Percentiles rank a stretch among this genome's conserved stretches.
phyloP scores from a whole-genome alignment of 2,113 vertebrate genomes.

The Bubo blakistoni region DNA sequence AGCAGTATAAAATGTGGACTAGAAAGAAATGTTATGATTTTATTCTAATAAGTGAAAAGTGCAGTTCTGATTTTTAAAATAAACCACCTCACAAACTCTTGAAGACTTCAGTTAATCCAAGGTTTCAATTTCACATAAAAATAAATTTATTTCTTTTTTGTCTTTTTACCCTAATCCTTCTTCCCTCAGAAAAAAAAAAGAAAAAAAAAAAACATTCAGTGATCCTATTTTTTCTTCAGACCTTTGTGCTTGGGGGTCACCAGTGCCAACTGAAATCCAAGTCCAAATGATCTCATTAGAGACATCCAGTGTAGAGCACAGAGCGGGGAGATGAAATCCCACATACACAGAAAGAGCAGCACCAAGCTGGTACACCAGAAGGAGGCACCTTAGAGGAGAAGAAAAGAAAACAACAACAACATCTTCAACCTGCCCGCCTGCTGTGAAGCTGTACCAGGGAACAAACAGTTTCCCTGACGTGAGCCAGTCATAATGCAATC shows the following conservation, averaged over 20 bases:
- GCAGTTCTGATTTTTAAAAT: background rate
- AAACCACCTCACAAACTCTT: fast-evolving
- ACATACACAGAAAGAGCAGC: background rate
- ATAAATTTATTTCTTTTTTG: background rate
- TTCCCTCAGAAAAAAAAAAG: fast-evolving
- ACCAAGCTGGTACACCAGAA: background rate
- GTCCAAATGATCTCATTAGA: conserved; percentile 3
- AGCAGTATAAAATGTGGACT: background rate
- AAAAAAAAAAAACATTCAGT: background rate
- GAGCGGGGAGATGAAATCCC: background rate
- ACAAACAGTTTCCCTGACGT: background rate
- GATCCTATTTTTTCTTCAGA: background rate
- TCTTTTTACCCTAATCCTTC: background rate
- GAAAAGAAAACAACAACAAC: background rate
- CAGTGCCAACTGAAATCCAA: background rate
- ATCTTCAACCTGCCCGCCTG: background rate
- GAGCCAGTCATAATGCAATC: background rate
- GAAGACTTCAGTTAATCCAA: background rate
- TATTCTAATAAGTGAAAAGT: background rate
- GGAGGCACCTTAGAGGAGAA: background rate
- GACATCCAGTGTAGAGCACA: background rate
- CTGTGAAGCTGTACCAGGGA: background rate
- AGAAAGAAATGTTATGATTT: fast-evolving
- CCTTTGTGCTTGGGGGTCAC: background rate
- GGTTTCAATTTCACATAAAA: background rate